These are phyloP conservation scores for Macrosteles quadrilineatus DNA, from an alignment of 1,140 invertebrate genomes.

Conservation along the genomic window DNA sequence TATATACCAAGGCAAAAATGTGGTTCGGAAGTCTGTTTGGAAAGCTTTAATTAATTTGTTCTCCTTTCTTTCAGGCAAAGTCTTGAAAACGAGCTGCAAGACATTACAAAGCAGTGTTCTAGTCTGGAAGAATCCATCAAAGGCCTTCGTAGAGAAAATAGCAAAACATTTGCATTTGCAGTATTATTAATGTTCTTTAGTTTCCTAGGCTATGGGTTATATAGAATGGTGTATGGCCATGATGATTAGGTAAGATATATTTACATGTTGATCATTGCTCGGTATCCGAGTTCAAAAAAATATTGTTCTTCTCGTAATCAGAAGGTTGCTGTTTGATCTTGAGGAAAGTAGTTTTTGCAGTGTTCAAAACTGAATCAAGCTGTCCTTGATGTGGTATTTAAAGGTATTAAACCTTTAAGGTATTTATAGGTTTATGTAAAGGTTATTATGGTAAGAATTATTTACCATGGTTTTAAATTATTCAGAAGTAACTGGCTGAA, in stretches of 20 bases:
- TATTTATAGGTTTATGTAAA: too few species aligned
- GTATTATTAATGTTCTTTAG: constrained; percentile 10
- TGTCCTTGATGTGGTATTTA: neutral
- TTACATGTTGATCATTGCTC: neutral
- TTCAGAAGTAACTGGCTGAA: too few species aligned
- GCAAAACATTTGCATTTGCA: constrained; percentile 17
- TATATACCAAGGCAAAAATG: too few species aligned
- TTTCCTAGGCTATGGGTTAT: constrained; percentile 12
- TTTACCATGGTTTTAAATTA: too few species aligned
- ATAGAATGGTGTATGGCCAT: neutral
- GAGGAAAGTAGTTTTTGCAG: too few species aligned
- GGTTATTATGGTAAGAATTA: too few species aligned
- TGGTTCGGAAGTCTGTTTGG: too few species aligned
- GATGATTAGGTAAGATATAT: neutral
- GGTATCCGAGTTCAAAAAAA: neutral
- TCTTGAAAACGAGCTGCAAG: neutral
- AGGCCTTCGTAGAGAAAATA: constrained; percentile 5
- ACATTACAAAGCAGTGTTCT: neutral
- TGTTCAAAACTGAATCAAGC: neutral
- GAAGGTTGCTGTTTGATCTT: neutral
- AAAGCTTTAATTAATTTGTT: too few species aligned
- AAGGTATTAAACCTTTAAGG: neutral
- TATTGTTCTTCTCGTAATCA: neutral
- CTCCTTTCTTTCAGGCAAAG: neutral
- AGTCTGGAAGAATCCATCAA: neutral